Percentiles rank a stretch among this genome's conserved stretches.
These are phyloP conservation scores for Sebastolobus altivelis DNA, from an alignment of 2,797 vertebrate genomes.

Conservation along the genomic window DNA sequence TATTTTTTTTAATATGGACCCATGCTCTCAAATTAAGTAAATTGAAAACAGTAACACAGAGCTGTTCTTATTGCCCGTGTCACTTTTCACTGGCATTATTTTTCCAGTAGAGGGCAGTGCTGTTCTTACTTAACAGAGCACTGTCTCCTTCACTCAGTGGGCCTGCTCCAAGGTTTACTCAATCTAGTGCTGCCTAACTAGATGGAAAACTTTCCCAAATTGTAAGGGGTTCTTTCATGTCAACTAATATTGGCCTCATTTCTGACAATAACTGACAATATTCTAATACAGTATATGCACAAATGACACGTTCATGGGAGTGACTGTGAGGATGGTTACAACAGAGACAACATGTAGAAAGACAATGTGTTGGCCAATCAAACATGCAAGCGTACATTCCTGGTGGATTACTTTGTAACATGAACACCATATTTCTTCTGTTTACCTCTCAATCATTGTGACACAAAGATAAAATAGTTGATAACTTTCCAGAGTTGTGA, in stretches of 20 bases:
- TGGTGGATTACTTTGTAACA: background rate
- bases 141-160: background rate
- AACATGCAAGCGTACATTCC: background rate
- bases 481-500: background rate
- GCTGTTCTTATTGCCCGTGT: background rate
- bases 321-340: background rate
- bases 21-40: background rate
- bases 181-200: conserved; percentile 24
- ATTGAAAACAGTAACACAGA: background rate
- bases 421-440: background rate
- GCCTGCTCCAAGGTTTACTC: background rate
- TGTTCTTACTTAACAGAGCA: conserved; percentile 37
- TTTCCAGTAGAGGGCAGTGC: conserved; percentile 81
- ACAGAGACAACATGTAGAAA: background rate
- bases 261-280: background rate
- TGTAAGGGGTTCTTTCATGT: background rate
- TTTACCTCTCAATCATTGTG: background rate
- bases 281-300: background rate
- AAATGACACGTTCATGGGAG: background rate
- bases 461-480: background rate
- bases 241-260: background rate
- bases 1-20: background rate
- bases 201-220: conserved; percentile 10
- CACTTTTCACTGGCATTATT: conserved; percentile 12
- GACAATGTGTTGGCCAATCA: background rate